These are phyloP conservation scores for Darevskia nairensis DNA, from an alignment of 2,797 vertebrate species.

Conservation along the genomic window DNA sequence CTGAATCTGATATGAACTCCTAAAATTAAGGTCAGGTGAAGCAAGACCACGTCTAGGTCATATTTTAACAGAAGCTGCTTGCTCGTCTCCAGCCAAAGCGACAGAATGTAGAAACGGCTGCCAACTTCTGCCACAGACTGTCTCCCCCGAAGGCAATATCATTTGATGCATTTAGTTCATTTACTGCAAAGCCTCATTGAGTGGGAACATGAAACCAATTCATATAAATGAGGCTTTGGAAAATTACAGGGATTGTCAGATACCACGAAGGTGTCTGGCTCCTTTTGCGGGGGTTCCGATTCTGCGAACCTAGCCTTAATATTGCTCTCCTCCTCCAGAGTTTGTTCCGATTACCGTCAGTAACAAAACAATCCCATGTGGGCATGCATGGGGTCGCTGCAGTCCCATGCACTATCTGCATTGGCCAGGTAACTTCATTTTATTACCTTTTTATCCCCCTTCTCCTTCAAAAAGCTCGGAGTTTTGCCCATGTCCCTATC, in stretches of 20 bases:
- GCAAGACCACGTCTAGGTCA: not conserved
- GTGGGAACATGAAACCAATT: slow-evolving; percentile 11
- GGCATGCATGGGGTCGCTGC: not conserved
- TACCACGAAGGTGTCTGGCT: not conserved
- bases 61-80: slow-evolving; percentile 34
- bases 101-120: slow-evolving; percentile 20
- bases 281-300: not conserved
- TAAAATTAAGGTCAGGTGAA: not conserved
- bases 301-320: not conserved
- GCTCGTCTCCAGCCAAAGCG: slow-evolving; percentile 7
- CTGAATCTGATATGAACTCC: not conserved
- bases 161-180: not conserved
- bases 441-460: too few species aligned
- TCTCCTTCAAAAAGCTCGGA: too few species aligned
- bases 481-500: too few species aligned
- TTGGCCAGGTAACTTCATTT: not conserved
- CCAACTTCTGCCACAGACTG: not conserved
- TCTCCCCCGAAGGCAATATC: not conserved
- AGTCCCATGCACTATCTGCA: not conserved
- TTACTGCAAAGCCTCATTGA: slow-evolving; percentile 29
- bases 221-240: slow-evolving; percentile 10
- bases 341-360: not conserved
- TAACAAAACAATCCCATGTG: not conserved
- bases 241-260: slow-evolving; percentile 15
- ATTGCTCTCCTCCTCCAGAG: not conserved